Conservation (phyloP, 2,797 vertebrate species). For the Lophius americanus region DNA sequence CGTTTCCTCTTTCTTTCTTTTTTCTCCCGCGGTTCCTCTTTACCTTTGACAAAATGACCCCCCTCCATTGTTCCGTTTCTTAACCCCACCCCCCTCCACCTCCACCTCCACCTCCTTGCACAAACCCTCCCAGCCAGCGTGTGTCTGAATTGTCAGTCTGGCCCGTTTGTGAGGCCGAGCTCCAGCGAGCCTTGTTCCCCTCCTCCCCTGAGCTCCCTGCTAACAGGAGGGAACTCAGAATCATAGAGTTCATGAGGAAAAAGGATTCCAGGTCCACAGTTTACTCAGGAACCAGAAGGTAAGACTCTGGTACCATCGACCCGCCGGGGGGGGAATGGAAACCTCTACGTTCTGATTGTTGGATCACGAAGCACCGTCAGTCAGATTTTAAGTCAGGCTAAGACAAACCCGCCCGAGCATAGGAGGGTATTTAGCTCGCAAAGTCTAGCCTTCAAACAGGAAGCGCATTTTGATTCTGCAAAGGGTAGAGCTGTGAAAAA, state of each 20-base stretch:
- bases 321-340: not conserved
- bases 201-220: constrained; percentile 80
- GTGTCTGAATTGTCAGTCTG: constrained; percentile 86
- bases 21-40: constrained; percentile 23
- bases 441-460: no score
- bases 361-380: no score
- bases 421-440: no score
- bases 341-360: not conserved
- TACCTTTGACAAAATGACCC: constrained; percentile 9
- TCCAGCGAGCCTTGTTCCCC: constrained; percentile 80
- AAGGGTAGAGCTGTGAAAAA: no score
- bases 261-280: constrained; percentile 87
- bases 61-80: constrained; percentile 1
- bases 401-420: no score
- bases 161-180: constrained; percentile 84
- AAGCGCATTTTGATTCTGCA: no score
- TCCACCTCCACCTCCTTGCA: not conserved
- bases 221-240: constrained; percentile 90
- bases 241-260: constrained; percentile 93
- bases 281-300: constrained; percentile 89
- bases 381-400: no score
- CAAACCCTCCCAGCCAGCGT: constrained; percentile 82
- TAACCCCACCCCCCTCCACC: not conserved
- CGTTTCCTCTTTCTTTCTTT: constrained; percentile 23
- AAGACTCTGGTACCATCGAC: constrained; percentile 63